phyloP scores from a whole-genome alignment of 2,888 invertebrate genomes.

The Resseliella maxima region DNA sequence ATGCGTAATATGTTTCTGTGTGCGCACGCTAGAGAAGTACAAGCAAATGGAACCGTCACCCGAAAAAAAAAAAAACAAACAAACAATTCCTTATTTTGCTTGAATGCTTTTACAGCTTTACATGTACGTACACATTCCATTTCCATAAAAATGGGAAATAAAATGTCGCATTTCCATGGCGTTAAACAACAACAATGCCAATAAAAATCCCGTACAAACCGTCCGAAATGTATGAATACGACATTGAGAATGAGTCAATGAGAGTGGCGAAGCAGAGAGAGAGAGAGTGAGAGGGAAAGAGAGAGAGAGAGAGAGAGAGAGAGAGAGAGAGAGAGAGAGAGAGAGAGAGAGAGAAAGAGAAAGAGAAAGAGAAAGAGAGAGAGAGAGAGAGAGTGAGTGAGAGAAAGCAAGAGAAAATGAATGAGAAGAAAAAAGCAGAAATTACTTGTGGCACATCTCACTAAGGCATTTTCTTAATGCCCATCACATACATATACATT shows the following conservation, averaged over 20 bases:
- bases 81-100: slow-evolving; percentile 44
- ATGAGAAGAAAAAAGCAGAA: background rate
- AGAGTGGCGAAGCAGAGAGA: too few species aligned
- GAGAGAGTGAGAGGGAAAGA: background rate
- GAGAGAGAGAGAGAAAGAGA: too few species aligned
- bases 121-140: slow-evolving; percentile 41
- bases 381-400: too few species aligned
- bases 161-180: slow-evolving; percentile 37
- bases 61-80: slow-evolving; percentile 1
- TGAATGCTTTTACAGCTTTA: slow-evolving; percentile 39
- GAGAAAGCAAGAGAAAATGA: too few species aligned
- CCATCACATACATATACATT: background rate
- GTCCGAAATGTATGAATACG: background rate
- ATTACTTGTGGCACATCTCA: background rate
- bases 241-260: background rate
- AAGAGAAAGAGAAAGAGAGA: background rate
- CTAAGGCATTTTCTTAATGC: background rate
- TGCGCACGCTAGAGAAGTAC: background rate
- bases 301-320: too few species aligned
- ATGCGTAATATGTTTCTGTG: background rate
- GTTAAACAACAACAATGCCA: slow-evolving; percentile 47
- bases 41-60: background rate
- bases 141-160: slow-evolving; percentile 38
- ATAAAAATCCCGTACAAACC: background rate
- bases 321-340: background rate